phyloP scores from a whole-genome alignment of 2,797 vertebrate genomes.

The Bufotes viridis region DNA sequence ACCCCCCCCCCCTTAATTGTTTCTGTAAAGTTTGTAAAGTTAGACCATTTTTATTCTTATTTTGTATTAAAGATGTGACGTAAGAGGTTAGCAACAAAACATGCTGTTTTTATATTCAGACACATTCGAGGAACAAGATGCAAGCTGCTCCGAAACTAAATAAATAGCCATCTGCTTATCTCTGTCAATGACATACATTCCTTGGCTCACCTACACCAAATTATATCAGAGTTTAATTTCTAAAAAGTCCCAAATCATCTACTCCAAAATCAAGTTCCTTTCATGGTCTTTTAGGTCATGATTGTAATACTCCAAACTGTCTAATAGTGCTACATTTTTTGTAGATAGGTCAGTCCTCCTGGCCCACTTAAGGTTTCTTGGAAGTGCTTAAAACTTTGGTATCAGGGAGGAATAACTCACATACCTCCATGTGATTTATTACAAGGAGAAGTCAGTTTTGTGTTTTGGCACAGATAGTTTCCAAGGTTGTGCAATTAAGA shows the following conservation, averaged over 20 bases:
- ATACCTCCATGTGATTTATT: conserved; percentile 52
- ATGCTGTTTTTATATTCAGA: background rate
- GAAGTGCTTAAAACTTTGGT: conserved; percentile 33
- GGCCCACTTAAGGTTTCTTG: conserved; percentile 28
- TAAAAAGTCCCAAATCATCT: background rate
- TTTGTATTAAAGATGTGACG: no score
- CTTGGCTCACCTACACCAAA: background rate
- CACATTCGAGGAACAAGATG: background rate
- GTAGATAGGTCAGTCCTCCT: conserved; percentile 15
- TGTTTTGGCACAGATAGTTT: conserved; percentile 49
- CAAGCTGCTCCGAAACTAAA: background rate
- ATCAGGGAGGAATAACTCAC: conserved; percentile 40
- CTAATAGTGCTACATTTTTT: background rate
- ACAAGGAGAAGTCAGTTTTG: conserved; percentile 34
- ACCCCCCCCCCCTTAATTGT: no score
- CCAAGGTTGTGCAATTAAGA: conserved; percentile 61
- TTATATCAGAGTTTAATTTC: background rate
- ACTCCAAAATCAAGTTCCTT: background rate
- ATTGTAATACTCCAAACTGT: conserved; percentile 8
- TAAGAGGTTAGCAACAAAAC: no score
- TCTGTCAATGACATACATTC: background rate
- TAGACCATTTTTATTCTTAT: no score
- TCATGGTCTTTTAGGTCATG: background rate
- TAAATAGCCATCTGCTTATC: background rate
- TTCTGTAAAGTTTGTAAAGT: no score